Evolutionary conservation across 2,888 invertebrate genomes (phyloP).

Genomic region (Agriotes lineatus): DNA sequence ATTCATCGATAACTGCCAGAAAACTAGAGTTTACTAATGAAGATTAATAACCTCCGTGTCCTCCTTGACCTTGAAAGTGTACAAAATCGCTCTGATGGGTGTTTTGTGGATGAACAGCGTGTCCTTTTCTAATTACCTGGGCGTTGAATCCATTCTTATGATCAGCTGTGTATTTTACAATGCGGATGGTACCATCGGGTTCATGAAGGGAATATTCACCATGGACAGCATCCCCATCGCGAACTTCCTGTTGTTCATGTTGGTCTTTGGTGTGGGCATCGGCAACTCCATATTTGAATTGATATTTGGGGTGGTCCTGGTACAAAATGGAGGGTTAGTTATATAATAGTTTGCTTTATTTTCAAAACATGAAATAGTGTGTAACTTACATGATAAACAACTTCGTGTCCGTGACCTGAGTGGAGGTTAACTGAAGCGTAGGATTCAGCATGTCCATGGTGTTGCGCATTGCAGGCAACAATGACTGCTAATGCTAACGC

Average conservation of each 20-base stretch:
- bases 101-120: constrained; percentile 49
- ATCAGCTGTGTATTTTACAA: constrained; percentile 69
- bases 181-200: constrained; percentile 68
- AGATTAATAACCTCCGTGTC: not conserved
- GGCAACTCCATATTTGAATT: constrained; percentile 71
- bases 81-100: constrained; percentile 24
- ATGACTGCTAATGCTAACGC: not conserved
- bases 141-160: constrained; percentile 66
- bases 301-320: constrained; percentile 74
- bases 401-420: too few species aligned
- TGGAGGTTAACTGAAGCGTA: too few species aligned
- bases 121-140: constrained; percentile 44
- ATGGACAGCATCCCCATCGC: constrained; percentile 68
- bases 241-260: constrained; percentile 70
- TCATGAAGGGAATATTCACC: constrained; percentile 68
- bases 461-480: not conserved
- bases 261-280: constrained; percentile 72
- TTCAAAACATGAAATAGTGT: too few species aligned
- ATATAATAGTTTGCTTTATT: not conserved
- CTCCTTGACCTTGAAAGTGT: not conserved
- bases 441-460: not conserved
- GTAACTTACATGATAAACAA: too few species aligned
- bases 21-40: too few species aligned
- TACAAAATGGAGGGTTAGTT: not conserved
- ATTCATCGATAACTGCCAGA: too few species aligned